These are phyloP conservation scores for Coluber constrictor DNA, from an alignment of 2,797 vertebrate genomes.

Conservation along the genomic window DNA sequence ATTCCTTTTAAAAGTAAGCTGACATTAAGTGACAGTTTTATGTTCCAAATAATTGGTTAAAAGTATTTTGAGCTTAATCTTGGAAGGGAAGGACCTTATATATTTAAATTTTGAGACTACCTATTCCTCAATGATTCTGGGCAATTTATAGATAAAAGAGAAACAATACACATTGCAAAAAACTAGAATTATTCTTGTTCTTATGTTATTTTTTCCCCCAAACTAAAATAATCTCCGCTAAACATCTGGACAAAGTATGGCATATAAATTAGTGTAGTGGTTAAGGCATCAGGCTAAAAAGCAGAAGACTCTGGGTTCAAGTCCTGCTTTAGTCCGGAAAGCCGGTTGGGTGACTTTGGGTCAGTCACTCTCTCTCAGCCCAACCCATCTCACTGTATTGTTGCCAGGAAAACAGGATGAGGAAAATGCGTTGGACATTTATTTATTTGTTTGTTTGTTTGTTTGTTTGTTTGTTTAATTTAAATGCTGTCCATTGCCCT, in stretches of 20 bases:
- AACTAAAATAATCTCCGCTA: neutral
- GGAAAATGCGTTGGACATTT: too few relatives aligned
- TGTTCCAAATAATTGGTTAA: neutral
- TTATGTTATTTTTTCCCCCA: neutral
- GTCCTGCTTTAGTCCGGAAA: too few relatives aligned
- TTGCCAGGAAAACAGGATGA: too few relatives aligned
- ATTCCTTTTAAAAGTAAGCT: neutral
- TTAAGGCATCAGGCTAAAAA: too few relatives aligned
- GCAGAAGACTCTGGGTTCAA: too few relatives aligned
- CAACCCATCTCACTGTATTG: too few relatives aligned
- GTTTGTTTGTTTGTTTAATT: too few relatives aligned
- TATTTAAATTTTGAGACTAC: neutral
- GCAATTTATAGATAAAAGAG: neutral
- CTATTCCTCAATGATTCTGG: neutral
- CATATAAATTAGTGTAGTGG: neutral
- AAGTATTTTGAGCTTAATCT: neutral
- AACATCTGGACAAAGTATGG: neutral
- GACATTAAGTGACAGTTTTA: neutral
- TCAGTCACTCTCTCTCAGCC: too few relatives aligned
- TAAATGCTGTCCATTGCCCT: too few relatives aligned
- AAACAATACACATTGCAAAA: neutral
- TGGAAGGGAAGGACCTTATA: neutral
- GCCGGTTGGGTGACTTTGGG: too few relatives aligned
- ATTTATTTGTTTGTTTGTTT: too few relatives aligned
- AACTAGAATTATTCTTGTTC: neutral